Evolutionary conservation across 2,888 invertebrate genomes (phyloP).

Genomic region (Acrobasis suavella): DNA sequence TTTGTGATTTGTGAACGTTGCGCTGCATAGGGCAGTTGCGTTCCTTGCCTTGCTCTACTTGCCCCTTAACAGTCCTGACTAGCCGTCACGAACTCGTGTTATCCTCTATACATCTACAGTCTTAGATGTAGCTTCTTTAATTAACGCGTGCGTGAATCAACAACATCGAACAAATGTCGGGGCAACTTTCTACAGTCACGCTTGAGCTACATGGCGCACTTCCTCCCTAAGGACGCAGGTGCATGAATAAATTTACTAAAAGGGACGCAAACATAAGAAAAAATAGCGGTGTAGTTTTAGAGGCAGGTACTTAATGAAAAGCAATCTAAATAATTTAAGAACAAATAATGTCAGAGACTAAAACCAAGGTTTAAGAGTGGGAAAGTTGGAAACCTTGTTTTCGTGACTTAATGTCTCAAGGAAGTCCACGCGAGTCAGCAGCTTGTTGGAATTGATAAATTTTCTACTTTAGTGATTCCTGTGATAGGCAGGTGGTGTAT

Average conservation of each 20-base stretch:
- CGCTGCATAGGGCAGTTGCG: slow-evolving; percentile 6
- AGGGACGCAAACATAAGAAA: not conserved
- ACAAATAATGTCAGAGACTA: not conserved
- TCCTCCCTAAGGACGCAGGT: slow-evolving; percentile 50
- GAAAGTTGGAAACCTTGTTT: too few relatives aligned
- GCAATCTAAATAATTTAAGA: not conserved
- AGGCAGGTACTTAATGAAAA: not conserved
- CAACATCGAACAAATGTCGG: slow-evolving; percentile 47
- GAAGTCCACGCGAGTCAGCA: too few relatives aligned
- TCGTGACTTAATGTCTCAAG: too few relatives aligned
- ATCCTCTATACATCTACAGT: slow-evolving; percentile 22
- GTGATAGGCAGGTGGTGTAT: too few relatives aligned
- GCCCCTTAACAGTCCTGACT: slow-evolving; percentile 23
- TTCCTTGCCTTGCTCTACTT: slow-evolving; percentile 16
- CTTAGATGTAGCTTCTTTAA: slow-evolving; percentile 50
- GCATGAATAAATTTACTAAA: slow-evolving; percentile 19
- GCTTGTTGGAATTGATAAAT: too few relatives aligned
- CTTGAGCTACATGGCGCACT: slow-evolving; percentile 40
- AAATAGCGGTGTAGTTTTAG: not conserved
- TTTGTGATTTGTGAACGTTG: not conserved
- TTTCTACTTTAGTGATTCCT: too few relatives aligned
- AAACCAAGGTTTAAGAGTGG: too few relatives aligned
- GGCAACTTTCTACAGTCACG: slow-evolving; percentile 62
- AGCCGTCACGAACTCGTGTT: slow-evolving; percentile 29
- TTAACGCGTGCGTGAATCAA: slow-evolving; percentile 53